Base-by-base conservation (phyloP, 2,113 vertebrate genomes). In the Prionailurus viverrinus region DNA sequence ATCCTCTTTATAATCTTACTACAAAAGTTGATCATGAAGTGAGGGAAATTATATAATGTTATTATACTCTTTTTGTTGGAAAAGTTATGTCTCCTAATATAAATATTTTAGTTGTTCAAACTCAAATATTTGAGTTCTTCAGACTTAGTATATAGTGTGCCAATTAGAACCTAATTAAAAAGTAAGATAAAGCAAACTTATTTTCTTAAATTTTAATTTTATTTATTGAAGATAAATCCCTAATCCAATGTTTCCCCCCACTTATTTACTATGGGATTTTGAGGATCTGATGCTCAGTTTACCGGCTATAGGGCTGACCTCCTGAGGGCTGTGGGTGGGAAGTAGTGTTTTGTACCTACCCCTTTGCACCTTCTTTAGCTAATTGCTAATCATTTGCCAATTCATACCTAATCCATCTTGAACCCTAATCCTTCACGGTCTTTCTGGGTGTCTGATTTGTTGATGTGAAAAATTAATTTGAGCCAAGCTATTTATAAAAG, bases 31-130 rank as follows among this genome's bases (percentile, higher is more conserved):
- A 90, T 16, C 29, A 29, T 61, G 41, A 97, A 83, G 33, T 41
- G 71, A 65, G 65, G 41, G 74, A 63, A 83, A 39, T 90, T 73
- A 80, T 68, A 79, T 85, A 76, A 85, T 94, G 66, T 5, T 58
- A 12, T 78, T 82, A 61, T 45, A 23, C 1, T 5, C 5, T 89
- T 89, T 95, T 94, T 92, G 27, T 94, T 96, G 16, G 31, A 82
- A 81, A 95, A 53, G 16, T 68, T 88, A 29, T 86, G 39, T 18
- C 55, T 15, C 8, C n/a, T 29, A 86, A 71, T 11, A 51, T 63
- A 89, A 89, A 66, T 83, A 86, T 85, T 94, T 94, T 88, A 86
- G 4, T 85, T 91, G 63, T 95, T 96, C 33, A 95, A 89, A n/a
- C 41, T 78, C 41, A 78, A 31, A 5, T 78, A 48, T 48, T 48